Evolutionary conservation across 1,140 invertebrate genomes (phyloP).

Genomic region (Chymomyza costata): DNA sequence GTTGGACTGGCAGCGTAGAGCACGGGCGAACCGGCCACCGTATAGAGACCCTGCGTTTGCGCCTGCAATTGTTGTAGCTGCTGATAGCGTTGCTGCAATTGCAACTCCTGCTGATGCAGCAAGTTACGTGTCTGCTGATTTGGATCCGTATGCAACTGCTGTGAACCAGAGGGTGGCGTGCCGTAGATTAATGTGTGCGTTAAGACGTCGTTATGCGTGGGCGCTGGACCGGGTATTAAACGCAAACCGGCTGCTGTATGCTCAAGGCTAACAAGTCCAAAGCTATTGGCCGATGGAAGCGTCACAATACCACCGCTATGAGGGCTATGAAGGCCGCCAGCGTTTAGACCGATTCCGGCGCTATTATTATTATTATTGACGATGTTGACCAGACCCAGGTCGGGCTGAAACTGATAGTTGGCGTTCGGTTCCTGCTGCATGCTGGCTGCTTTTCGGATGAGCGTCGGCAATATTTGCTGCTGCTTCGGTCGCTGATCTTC

Average conservation of each 20-base stretch:
- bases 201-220: slow-evolving; percentile 55
- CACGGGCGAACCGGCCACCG: slow-evolving; percentile 41
- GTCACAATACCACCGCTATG: slow-evolving; percentile 42
- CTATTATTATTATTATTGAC: slow-evolving; percentile 52
- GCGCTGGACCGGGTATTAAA: slow-evolving; percentile 38
- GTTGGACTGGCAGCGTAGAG: slow-evolving; percentile 37
- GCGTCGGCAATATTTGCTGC: slow-evolving; percentile 15
- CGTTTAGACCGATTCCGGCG: not conserved
- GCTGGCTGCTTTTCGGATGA: slow-evolving; percentile 56
- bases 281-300: slow-evolving; percentile 41
- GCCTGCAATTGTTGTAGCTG: slow-evolving; percentile 68
- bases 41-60: slow-evolving; percentile 63
- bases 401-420: slow-evolving; percentile 74
- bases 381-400: slow-evolving; percentile 74
- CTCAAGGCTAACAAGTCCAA: slow-evolving; percentile 49
- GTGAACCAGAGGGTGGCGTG: slow-evolving; percentile 54
- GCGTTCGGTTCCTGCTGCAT: slow-evolving; percentile 75
- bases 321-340: slow-evolving; percentile 1
- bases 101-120: slow-evolving; percentile 67
- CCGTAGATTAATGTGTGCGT: slow-evolving; percentile 71
- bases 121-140: slow-evolving; percentile 43
- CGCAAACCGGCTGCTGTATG: slow-evolving; percentile 51
- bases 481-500: slow-evolving; percentile 48
- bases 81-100: slow-evolving; percentile 68
- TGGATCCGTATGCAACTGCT: slow-evolving; percentile 53